phyloP scores from a whole-genome alignment of 2,797 vertebrate species.

The Peromyscus melanophrys region DNA sequence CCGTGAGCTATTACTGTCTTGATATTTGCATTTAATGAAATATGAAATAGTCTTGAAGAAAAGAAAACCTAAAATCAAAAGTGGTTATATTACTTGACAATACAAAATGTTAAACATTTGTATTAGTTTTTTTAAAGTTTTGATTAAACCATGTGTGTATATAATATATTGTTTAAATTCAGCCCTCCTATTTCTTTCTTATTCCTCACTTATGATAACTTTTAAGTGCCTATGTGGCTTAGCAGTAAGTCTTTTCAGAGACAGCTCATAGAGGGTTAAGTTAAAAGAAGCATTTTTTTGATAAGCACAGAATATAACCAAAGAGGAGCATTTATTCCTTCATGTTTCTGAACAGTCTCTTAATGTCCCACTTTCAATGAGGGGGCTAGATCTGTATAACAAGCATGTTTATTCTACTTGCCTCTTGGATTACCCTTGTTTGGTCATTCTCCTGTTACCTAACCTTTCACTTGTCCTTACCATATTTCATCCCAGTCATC shows the following conservation, averaged over 20 bases:
- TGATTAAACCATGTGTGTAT: background rate
- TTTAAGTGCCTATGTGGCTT: background rate
- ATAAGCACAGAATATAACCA: background rate
- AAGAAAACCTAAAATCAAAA: background rate
- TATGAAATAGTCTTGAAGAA: constrained; percentile 24
- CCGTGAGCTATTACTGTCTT: background rate
- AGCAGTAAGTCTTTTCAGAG: background rate
- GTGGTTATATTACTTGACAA: background rate
- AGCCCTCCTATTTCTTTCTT: background rate
- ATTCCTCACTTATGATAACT: background rate
- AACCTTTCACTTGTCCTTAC: background rate
- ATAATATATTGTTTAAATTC: background rate
- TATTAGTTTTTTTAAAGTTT: background rate
- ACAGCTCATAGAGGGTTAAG: background rate
- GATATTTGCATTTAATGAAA: background rate
- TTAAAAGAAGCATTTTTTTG: constrained; percentile 1
- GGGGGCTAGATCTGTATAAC: fast-evolving
- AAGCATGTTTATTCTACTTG: background rate
- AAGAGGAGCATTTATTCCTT: background rate
- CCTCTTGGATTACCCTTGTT: background rate
- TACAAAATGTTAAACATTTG: background rate
- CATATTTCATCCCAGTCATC: background rate
- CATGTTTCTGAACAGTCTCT: background rate
- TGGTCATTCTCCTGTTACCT: background rate
- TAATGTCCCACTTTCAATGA: background rate